Percentiles rank a stretch among this genome's conserved stretches.
phyloP scores from a whole-genome alignment of 2,888 invertebrate genomes.

The Unio pictorum region DNA sequence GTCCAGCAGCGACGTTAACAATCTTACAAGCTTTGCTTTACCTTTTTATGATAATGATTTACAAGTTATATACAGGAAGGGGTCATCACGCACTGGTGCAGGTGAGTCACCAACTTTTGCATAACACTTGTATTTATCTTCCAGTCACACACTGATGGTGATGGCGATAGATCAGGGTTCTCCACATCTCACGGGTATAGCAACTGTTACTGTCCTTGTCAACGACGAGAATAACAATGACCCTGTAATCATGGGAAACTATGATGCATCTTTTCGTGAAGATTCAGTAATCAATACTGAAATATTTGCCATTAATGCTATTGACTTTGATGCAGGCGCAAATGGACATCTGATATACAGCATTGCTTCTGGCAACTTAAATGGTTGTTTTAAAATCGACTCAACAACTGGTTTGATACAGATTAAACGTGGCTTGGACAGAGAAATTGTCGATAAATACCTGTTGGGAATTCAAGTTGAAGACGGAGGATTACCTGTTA shows the following conservation, averaged over 20 bases:
- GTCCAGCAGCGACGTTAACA: too few species aligned
- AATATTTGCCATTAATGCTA: constrained; percentile 44
- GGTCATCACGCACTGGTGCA: too few species aligned
- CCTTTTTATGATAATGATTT: too few species aligned
- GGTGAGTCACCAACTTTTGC: too few species aligned
- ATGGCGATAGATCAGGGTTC: constrained; percentile 49
- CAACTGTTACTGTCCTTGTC: constrained; percentile 52
- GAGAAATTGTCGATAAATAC: constrained; percentile 53
- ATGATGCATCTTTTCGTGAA: constrained; percentile 44
- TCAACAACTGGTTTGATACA: constrained; percentile 42
- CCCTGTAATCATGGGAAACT: constrained; percentile 47
- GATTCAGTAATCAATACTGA: constrained; percentile 39
- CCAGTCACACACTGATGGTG: constrained; percentile 48
- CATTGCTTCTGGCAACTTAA: constrained; percentile 52
- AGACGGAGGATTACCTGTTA: constrained; percentile 36
- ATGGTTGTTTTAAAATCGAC: constrained; percentile 51
- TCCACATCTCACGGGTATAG: constrained; percentile 41
- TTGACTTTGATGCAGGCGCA: constrained; percentile 50
- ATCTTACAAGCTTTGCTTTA: too few species aligned
- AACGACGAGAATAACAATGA: constrained; percentile 58
- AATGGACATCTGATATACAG: constrained; percentile 46
- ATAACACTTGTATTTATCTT: constrained; percentile 7
- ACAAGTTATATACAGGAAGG: too few species aligned
- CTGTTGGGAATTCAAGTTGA: constrained; percentile 35
- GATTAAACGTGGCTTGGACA: constrained; percentile 46